A percentile compares a stretch with the other conserved stretches of the same genome.
Conservation (phyloP, 2,797 vertebrate genomes). For the Rhinophrynus dorsalis region DNA sequence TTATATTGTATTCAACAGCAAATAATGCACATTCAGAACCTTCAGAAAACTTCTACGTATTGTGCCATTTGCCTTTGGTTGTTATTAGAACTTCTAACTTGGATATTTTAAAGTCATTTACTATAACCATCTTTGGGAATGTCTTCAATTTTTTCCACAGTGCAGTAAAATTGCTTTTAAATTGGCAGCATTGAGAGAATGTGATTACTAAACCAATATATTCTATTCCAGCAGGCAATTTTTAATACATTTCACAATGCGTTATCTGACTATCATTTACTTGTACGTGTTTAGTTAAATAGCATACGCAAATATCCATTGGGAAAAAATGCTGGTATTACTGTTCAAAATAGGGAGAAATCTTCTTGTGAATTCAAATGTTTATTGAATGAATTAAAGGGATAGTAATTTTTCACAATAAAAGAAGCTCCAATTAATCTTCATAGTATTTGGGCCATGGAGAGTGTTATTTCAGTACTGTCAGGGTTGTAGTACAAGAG, state of each 20-base stretch:
- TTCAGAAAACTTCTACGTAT: background rate
- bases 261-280: constrained; percentile 36
- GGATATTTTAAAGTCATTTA: constrained; percentile 38
- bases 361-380: too few relatives aligned
- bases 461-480: too few relatives aligned
- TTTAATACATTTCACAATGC: constrained; percentile 45
- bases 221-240: constrained; percentile 36
- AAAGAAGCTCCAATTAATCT: too few relatives aligned
- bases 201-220: constrained; percentile 24
- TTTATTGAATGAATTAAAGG: too few relatives aligned
- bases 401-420: too few relatives aligned
- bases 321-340: constrained; percentile 3
- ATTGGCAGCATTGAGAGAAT: constrained; percentile 33
- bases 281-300: constrained; percentile 27
- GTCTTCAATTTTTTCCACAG: constrained; percentile 26
- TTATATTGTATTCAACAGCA: constrained; percentile 1
- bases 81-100: constrained; percentile 28
- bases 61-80: constrained; percentile 9
- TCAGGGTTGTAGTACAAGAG: too few relatives aligned
- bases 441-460: too few relatives aligned
- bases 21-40: constrained; percentile 10
- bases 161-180: constrained; percentile 45
- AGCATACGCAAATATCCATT: background rate
- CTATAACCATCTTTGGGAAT: constrained; percentile 26
- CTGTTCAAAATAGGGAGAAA: background rate